Evolutionary conservation across 92 coral and sea anemone species (phyloP), one percentile per base, ranked within the genome.

Genomic region (Parazoanthus swiftii): DNA sequence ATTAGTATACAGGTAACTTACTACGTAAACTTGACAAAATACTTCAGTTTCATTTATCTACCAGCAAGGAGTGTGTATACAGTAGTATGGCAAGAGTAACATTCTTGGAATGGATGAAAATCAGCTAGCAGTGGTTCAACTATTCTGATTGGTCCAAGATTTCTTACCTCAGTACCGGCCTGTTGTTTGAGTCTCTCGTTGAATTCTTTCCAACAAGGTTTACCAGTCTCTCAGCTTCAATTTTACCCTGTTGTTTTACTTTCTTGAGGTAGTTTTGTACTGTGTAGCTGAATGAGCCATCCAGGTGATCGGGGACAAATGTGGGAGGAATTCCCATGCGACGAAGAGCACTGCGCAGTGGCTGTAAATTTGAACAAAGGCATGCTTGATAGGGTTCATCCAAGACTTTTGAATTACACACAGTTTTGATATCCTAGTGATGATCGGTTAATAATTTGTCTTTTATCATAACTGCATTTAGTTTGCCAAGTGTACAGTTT

Each of bases 181-280:
- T 93, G 70, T 93, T 89, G 37, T 90, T 90, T 50, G 90, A 36
- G 74, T 94, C 98, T 74, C 96, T 89, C 13, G 93, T 63, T 18
- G 92, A 80, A 77, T 89, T 91, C 89, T 97, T 95, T 50, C 97
- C 96, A 65, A 95, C 93, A 9, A 91, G 81, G 37, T 92, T 82
- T 68, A 95, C 94, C 67, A 95, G 88, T 51, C 95, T 93, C 80
- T 97, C 98, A 25, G 98, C 98, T 86, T 97, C 99, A 81, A 95
- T 93, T 86, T 95, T 97, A 73, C 98, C 99, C 97, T 97, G 98
- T 77, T 97, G 99, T 83, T 95, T 97, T 37, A 97, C 93, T 77
- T 93, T 97, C 95, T 97, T 97, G 21, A 97, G 89, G 77, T 97
- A 97, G 89, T 94, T 97, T 14, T 89, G 89, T 42, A 97, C 89